Conservation (phyloP, 2,113 vertebrate genomes). For the Pedetes capensis region DNA sequence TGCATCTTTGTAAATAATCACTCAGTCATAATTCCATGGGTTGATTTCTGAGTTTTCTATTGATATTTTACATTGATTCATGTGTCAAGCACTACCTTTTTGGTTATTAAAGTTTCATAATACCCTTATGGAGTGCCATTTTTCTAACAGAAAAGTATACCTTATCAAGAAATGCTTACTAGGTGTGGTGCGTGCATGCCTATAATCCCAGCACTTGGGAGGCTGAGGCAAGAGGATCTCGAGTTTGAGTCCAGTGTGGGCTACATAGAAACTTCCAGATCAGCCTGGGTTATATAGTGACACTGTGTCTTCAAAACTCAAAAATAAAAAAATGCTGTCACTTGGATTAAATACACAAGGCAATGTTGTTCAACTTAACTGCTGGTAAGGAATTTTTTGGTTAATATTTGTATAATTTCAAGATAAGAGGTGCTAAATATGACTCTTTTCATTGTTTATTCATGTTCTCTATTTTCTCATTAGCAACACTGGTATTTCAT, state of each 20-base stretch:
- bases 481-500: neutral
- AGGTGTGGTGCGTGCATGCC: too few relatives aligned
- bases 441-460: neutral
- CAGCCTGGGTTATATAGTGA: too few relatives aligned
- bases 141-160: neutral
- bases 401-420: slow-evolving; percentile 6
- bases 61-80: neutral
- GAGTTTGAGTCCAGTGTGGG: too few relatives aligned
- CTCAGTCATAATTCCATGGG: neutral
- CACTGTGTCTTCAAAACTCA: too few relatives aligned
- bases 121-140: neutral
- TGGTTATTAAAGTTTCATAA: neutral
- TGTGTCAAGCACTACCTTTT: neutral
- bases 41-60: neutral
- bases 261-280: too few relatives aligned
- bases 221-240: too few relatives aligned
- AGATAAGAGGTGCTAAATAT: neutral
- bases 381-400: neutral
- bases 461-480: neutral
- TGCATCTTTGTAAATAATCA: neutral
- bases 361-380: neutral
- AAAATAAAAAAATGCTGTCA: slow-evolving; percentile 24
- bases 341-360: slow-evolving; percentile 8
- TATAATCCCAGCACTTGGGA: too few relatives aligned
- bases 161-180: neutral